Base-by-base conservation (phyloP, 2,797 vertebrate genomes). In the Artibeus lituratus region DNA sequence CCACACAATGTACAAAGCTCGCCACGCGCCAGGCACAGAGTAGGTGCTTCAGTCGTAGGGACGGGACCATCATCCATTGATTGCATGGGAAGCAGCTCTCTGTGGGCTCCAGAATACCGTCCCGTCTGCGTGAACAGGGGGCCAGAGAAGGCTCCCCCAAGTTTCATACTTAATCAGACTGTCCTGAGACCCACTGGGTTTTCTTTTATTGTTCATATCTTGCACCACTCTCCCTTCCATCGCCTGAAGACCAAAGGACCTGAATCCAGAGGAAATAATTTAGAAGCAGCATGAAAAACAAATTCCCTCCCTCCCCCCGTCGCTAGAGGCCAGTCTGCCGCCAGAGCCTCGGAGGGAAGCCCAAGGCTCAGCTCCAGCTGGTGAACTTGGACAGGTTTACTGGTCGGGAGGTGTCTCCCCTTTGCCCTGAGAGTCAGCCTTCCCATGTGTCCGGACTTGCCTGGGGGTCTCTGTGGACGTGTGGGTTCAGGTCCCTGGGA, bases 1-100 rank as follows among this genome's bases (percentile, higher is more conserved):
- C 26, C 14, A 11, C 0, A 0, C 10, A 8, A 42, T 0, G 7
- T 1, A 1, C 6, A 2, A 24, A 19, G 67, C 37, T 70, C 18
- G 22, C 10, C 10, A 8, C 2, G 16, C 0, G 2, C 37, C 37
- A 19, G 49, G 59, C 32, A 3, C 29, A 0, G 2, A 35, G 67
- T 7, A 67, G 84, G 90, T 16, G 55, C 37, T n/a, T 0, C 1
- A n/a, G 21, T 57, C 62, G 3, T 4, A 9, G 55, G 4, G 35
- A 32, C 10, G 2, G 1, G 8, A 0, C 26, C 24, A 2, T 3
- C 0, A 16, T 0, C 0, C 15, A 3, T 35, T 37, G 78, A 19
- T 37, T n/a, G 49, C 22, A 0, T 5, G 32, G 35, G 2, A 24
- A 44, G 2, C 4, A 3, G 51, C 26, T 77, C 39, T n/a, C 19